Percentiles rank a stretch among this genome's conserved stretches.
phyloP scores from a whole-genome alignment of 2,797 vertebrate species.

The Coendou prehensilis region DNA sequence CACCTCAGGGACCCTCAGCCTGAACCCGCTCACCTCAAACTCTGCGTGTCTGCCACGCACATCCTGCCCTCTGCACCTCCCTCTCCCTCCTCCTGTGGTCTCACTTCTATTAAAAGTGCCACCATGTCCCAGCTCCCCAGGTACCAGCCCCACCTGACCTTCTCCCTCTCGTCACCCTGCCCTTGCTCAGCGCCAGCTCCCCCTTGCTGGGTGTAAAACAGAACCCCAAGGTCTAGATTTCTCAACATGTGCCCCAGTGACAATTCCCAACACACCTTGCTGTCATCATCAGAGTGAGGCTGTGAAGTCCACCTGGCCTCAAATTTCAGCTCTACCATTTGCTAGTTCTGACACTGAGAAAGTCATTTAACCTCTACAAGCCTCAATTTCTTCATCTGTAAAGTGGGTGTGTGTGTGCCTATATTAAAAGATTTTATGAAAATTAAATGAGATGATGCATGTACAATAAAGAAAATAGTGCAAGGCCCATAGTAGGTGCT shows the following conservation, averaged over 20 bases:
- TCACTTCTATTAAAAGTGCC: not conserved
- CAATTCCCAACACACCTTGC: not conserved
- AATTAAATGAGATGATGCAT: not conserved
- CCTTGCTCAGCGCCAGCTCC: not conserved
- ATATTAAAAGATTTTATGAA: not conserved
- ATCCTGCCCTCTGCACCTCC: not conserved
- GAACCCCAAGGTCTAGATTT: not conserved
- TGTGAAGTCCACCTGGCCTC: not conserved
- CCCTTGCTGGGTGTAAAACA: not conserved
- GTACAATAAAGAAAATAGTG: not conserved
- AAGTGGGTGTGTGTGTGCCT: not conserved
- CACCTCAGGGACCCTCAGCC: not conserved
- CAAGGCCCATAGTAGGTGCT: rapidly evolving
- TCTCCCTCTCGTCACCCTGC: not conserved
- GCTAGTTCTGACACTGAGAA: not conserved
- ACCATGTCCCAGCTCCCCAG: not conserved
- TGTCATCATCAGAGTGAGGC: not conserved
- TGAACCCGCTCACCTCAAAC: not conserved
- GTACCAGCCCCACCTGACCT: not conserved
- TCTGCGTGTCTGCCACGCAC: not conserved
- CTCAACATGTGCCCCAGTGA: not conserved
- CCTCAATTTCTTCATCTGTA: not conserved
- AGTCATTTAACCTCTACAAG: not conserved
- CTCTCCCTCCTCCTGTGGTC: too few species aligned
- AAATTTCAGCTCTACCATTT: not conserved